Evolutionary conservation across 2,888 invertebrate genomes (phyloP).

Genomic region (Cephus spinipes): DNA sequence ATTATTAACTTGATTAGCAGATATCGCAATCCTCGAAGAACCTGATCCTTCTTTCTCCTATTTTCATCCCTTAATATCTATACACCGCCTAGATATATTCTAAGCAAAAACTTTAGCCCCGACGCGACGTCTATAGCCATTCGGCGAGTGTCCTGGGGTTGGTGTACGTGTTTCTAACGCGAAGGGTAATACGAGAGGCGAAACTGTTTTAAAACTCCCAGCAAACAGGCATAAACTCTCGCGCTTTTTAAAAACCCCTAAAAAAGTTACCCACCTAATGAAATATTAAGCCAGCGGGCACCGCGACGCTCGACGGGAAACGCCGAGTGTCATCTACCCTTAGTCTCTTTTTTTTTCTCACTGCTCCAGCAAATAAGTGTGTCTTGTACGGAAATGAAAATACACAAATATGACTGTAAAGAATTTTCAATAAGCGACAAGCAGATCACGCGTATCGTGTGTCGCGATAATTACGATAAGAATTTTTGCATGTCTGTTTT

Average conservation of each 20-base stretch:
- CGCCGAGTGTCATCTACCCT: background rate
- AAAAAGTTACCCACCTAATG: constrained; percentile 55
- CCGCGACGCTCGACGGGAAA: constrained; percentile 5
- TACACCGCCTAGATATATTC: background rate
- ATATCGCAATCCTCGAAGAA: background rate
- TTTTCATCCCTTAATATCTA: background rate
- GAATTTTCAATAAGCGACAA: background rate
- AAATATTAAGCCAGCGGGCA: constrained; percentile 43
- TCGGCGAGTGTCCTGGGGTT: background rate
- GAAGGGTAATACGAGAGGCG: constrained; percentile 12
- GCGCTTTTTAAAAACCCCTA: constrained; percentile 52
- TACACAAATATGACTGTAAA: background rate
- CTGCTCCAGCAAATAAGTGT: background rate
- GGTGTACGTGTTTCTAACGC: background rate
- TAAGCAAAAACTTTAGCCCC: background rate
- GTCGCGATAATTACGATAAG: background rate
- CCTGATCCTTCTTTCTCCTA: background rate
- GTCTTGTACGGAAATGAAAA: background rate
- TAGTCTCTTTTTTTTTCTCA: background rate
- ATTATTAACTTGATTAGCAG: background rate
- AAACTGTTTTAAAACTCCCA: constrained; percentile 48
- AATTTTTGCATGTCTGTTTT: no score
- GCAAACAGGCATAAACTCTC: constrained; percentile 51
- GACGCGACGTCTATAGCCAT: background rate
- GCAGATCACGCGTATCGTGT: background rate